A percentile compares a stretch with the other conserved stretches of the same genome.
These are phyloP conservation scores for Rosalia funebris DNA, from an alignment of 2,888 invertebrate genomes.

Conservation along the genomic window DNA sequence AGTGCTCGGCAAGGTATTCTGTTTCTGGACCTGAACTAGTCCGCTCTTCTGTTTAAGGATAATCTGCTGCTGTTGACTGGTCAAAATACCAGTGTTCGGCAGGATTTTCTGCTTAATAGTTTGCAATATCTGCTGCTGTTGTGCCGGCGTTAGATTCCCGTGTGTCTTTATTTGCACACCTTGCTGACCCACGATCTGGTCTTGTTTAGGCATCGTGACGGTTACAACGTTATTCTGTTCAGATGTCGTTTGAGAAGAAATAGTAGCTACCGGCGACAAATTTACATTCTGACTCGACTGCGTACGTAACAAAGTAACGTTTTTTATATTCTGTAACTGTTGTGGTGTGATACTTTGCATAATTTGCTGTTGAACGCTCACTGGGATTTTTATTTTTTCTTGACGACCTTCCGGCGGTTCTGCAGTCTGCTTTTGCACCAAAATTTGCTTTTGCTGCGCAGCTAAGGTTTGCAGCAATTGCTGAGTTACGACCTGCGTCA, in stretches of 20 bases:
- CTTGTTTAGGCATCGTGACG: conserved; percentile 47
- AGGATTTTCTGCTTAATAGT: conserved; percentile 61
- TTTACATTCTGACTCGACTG: conserved; percentile 41
- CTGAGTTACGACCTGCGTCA: conserved; percentile 55
- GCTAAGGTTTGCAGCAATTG: conserved; percentile 58
- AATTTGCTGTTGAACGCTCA: conserved; percentile 56
- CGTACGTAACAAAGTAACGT: conserved; percentile 58
- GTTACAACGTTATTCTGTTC: conserved; percentile 46
- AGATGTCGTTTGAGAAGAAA: conserved; percentile 29
- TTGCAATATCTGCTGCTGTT: conserved; percentile 65
- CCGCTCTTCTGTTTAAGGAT: conserved; percentile 64
- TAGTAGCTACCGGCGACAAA: conserved; percentile 32
- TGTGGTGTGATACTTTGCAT: conserved; percentile 59
- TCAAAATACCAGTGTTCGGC: conserved; percentile 59
- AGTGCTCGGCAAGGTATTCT: conserved; percentile 25
- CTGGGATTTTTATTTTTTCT: conserved; percentile 40
- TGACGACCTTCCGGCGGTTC: conserved; percentile 27
- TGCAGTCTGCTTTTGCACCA: conserved; percentile 46
- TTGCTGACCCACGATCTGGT: conserved; percentile 44
- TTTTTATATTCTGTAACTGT: conserved; percentile 61
- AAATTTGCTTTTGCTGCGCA: conserved; percentile 55
- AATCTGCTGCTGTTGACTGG: conserved; percentile 61
- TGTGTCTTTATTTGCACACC: conserved; percentile 55
- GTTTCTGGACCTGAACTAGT: conserved; percentile 47
- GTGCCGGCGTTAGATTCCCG: conserved; percentile 58